Evolutionary conservation across 2,113 vertebrate genomes (phyloP).

Genomic region (Grammomys dolichurus): DNA sequence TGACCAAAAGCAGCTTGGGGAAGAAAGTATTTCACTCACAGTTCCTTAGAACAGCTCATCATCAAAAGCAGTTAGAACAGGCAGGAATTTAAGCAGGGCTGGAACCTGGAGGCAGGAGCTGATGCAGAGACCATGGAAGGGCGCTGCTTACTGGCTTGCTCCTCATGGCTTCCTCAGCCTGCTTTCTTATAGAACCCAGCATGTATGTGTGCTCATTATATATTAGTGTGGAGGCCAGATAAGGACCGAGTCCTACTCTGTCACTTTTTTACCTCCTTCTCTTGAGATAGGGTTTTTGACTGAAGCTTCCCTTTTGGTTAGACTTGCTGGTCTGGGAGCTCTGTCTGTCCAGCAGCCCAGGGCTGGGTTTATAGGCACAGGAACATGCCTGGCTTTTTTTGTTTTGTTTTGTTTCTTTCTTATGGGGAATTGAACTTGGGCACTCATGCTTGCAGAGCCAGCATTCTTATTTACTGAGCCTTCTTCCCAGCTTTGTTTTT

Average conservation of each 20-base stretch:
- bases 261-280: background rate
- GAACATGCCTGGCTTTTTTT: background rate
- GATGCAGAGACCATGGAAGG: background rate
- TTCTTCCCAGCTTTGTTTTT: background rate
- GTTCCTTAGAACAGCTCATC: background rate
- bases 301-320: background rate
- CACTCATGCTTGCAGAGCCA: no score
- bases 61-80: background rate
- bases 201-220: background rate
- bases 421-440: background rate
- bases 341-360: background rate
- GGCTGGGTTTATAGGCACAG: background rate
- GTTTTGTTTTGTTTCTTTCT: no score
- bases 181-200: background rate
- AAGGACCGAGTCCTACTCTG: background rate
- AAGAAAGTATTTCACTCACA: background rate
- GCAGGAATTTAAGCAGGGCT: background rate
- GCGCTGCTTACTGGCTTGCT: background rate
- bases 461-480: background rate
- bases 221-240: background rate
- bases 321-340: background rate
- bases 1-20: background rate
- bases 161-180: background rate
- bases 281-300: background rate
- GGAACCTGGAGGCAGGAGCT: background rate